phyloP scores from a whole-genome alignment of 2,797 vertebrate genomes.

The Gymnocypris eckloni region DNA sequence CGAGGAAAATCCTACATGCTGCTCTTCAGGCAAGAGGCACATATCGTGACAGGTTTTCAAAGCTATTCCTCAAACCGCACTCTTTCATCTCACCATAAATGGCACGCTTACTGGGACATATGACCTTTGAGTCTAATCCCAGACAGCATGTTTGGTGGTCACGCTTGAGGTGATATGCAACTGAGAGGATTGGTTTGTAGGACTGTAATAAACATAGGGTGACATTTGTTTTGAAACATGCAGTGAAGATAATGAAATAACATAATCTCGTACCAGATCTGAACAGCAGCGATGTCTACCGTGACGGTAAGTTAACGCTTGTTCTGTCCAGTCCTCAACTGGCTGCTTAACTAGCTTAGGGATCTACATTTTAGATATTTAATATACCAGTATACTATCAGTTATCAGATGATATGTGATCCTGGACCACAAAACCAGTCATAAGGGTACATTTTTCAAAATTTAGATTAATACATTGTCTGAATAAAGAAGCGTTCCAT shows the following conservation, averaged over 20 bases:
- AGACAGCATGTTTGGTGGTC: constrained; percentile 40
- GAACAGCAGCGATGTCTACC: not conserved
- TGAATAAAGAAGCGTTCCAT: no score
- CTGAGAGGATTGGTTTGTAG: constrained; percentile 44
- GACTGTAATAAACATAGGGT: constrained; percentile 18
- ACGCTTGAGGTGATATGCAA: constrained; percentile 25
- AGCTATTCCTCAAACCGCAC: constrained; percentile 47
- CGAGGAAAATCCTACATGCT: constrained; percentile 3
- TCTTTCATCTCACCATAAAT: constrained; percentile 37
- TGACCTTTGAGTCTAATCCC: constrained; percentile 50
- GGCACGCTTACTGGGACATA: constrained; percentile 31
- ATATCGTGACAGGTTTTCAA: constrained; percentile 48
- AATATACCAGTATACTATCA: not conserved
- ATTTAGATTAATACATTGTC: no score
- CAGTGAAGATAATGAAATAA: not conserved
- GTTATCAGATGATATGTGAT: not conserved
- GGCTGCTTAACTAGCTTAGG: not conserved
- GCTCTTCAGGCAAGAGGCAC: constrained; percentile 13
- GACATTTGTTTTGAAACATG: constrained; percentile 14
- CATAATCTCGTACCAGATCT: not conserved
- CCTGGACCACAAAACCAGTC: no score
- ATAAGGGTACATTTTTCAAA: no score
- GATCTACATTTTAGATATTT: not conserved
- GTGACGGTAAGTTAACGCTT: not conserved
- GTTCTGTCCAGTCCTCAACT: not conserved